phyloP scores from a whole-genome alignment of 2,113 vertebrate genomes.

The Speoplatyrhinus poulsoni region DNA sequence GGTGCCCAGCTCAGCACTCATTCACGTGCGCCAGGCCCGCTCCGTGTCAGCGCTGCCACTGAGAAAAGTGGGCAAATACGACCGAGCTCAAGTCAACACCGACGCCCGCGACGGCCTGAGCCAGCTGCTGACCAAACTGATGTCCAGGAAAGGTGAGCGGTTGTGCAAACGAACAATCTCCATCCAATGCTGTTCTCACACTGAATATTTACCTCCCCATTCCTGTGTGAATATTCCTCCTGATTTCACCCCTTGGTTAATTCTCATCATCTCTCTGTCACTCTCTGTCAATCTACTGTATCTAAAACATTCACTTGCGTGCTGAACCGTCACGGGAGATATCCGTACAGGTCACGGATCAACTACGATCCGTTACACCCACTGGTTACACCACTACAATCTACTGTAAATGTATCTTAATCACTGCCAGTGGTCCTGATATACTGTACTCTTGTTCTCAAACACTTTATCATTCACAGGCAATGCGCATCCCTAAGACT shows the following conservation, averaged over 20 bases:
- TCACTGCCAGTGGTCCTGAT: too few relatives aligned
- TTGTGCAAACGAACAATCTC: not conserved
- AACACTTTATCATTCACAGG: not conserved
- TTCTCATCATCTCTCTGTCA: slow-evolving; percentile 15
- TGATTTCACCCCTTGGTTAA: too few relatives aligned
- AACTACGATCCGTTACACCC: too few relatives aligned
- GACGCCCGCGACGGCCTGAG: slow-evolving; percentile 57
- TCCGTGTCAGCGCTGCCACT: slow-evolving; percentile 55
- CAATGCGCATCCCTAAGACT: not conserved
- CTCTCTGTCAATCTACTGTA: slow-evolving; percentile 7
- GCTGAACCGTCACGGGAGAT: too few relatives aligned
- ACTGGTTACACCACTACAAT: too few relatives aligned
- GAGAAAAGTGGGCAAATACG: slow-evolving; percentile 46
- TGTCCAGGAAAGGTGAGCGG: slow-evolving; percentile 75
- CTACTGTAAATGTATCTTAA: too few relatives aligned
- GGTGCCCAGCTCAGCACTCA: slow-evolving; percentile 18
- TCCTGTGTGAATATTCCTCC: too few relatives aligned
- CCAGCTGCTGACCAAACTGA: slow-evolving; percentile 70
- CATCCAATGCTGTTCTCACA: too few relatives aligned
- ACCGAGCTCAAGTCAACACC: slow-evolving; percentile 40
- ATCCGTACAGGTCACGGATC: too few relatives aligned
- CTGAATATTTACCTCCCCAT: too few relatives aligned
- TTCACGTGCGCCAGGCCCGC: slow-evolving; percentile 65
- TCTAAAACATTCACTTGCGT: too few relatives aligned
- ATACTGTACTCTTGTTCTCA: slow-evolving; percentile 14